Evolutionary conservation across 1,140 invertebrate species (phyloP).

Genomic region (Homalodisca vitripennis): DNA sequence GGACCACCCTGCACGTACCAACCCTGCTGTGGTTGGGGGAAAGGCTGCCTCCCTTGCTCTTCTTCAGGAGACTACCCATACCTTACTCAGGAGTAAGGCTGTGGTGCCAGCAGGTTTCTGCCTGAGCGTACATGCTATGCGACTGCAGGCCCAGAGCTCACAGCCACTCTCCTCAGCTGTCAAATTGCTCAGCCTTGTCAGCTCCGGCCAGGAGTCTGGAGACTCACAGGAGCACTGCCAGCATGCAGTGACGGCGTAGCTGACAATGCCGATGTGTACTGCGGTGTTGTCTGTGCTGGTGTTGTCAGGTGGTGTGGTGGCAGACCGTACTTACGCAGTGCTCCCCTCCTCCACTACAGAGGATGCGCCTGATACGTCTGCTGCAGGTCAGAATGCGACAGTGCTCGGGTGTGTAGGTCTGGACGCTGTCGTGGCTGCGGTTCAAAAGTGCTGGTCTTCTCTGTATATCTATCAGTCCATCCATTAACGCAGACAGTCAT

Average conservation of each 20-base stretch:
- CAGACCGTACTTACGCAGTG: slow-evolving; percentile 48
- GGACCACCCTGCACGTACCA: neutral
- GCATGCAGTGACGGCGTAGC: slow-evolving; percentile 23
- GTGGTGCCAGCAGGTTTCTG: slow-evolving; percentile 39
- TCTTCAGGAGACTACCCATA: slow-evolving; percentile 50
- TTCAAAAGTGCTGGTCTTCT: slow-evolving; percentile 77
- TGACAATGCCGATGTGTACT: neutral
- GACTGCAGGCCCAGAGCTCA: neutral
- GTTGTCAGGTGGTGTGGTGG: neutral
- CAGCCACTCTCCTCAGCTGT: neutral
- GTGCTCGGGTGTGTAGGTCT: slow-evolving; percentile 61
- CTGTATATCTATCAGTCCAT: slow-evolving; percentile 72
- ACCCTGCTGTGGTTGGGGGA: slow-evolving; percentile 59
- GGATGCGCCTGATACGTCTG: slow-evolving; percentile 73
- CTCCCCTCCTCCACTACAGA: slow-evolving; percentile 70
- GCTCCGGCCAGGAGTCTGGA: slow-evolving; percentile 14
- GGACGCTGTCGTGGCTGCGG: slow-evolving; percentile 55
- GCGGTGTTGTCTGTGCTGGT: slow-evolving; percentile 23
- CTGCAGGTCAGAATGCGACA: slow-evolving; percentile 83
- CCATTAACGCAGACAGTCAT: slow-evolving; percentile 69
- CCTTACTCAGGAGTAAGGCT: slow-evolving; percentile 46
- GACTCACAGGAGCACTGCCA: neutral
- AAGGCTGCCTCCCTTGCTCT: slow-evolving; percentile 69
- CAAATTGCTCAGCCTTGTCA: slow-evolving; percentile 5
- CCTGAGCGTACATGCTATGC: slow-evolving; percentile 33